Evolutionary conservation across 1,140 invertebrate species (phyloP).

Genomic region (Micrasema minimum): DNA sequence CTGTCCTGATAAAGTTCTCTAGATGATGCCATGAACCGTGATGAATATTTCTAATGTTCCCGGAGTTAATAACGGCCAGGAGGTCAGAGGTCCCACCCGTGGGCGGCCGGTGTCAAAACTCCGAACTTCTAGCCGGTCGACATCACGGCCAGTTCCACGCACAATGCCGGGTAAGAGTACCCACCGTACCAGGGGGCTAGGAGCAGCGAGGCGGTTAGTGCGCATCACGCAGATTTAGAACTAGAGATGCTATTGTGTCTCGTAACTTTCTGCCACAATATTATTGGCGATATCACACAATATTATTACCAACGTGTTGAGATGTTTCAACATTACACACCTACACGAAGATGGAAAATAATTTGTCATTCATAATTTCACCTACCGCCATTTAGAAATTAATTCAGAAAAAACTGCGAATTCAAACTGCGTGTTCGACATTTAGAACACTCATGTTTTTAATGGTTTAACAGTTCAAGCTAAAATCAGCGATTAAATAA

Average conservation of each 20-base stretch:
- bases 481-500: no score
- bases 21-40: not conserved
- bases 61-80: not conserved
- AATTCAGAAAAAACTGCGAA: no score
- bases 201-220: not conserved
- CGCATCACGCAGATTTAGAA: conserved; percentile 12
- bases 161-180: not conserved
- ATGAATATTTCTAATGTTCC: conserved; percentile 29
- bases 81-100: conserved; percentile 17
- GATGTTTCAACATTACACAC: no score
- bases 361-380: no score
- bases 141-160: not conserved
- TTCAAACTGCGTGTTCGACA: no score
- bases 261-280: not conserved
- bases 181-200: not conserved
- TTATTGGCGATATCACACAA: not conserved
- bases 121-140: not conserved
- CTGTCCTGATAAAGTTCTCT: no score
- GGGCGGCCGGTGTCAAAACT: conserved; percentile 27
- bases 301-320: no score
- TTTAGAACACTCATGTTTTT: no score
- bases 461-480: no score
- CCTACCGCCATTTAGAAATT: no score
- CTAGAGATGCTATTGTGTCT: not conserved
- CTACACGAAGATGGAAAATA: no score